These are phyloP conservation scores for Chlorodrepanis virens DNA, from an alignment of 2,113 vertebrate species.

Conservation along the genomic window DNA sequence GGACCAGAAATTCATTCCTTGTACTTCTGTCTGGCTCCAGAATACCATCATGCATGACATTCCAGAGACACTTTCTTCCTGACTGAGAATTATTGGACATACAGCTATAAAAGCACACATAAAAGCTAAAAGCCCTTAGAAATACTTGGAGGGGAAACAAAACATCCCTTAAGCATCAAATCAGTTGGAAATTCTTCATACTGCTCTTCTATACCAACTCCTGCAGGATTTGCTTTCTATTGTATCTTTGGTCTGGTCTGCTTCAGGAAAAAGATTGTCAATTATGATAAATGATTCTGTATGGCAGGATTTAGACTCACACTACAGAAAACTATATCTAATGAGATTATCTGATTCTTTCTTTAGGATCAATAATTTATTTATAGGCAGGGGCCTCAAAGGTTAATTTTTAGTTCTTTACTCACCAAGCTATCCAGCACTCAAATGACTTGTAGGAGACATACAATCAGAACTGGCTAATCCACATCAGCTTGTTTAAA, in stretches of 20 bases:
- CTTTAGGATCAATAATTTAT: conserved; percentile 51
- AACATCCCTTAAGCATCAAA: background rate
- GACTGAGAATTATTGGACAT: background rate
- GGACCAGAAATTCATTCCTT: conserved; percentile 9
- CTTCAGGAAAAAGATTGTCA: background rate
- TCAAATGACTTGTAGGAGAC: background rate
- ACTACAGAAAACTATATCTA: background rate
- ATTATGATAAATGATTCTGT: background rate
- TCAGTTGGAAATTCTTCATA: background rate
- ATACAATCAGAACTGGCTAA: conserved; percentile 38
- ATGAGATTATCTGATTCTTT: background rate
- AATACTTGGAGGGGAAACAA: conserved; percentile 23
- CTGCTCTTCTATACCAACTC: background rate
- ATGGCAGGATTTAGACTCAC: background rate
- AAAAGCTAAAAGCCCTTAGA: conserved; percentile 33
- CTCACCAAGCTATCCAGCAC: background rate
- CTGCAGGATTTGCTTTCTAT: background rate
- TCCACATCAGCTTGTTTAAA: conserved; percentile 59
- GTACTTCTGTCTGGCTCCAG: background rate
- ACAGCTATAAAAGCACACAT: conserved; percentile 1
- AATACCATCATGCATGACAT: background rate
- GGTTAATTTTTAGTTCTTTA: conserved; percentile 57
- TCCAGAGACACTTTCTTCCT: background rate
- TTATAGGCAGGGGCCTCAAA: background rate
- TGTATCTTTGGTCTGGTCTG: background rate